These are phyloP conservation scores for Pachypsylla venusta DNA, from an alignment of 1,140 invertebrate genomes.

Conservation along the genomic window DNA sequence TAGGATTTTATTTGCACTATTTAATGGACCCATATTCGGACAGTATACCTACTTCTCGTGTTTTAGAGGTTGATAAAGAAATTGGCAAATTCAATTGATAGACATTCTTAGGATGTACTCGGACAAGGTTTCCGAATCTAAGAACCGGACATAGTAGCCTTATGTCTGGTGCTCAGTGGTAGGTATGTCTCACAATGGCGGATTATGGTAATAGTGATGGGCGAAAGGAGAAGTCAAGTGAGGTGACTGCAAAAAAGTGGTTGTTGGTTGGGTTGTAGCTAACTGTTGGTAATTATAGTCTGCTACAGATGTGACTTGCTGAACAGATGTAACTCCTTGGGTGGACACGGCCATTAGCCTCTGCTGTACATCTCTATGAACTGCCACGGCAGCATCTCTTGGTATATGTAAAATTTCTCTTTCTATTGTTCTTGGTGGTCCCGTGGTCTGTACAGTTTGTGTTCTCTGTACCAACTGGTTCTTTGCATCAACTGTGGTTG, in stretches of 20 bases:
- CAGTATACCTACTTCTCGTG: no score
- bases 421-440: not conserved
- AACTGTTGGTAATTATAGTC: not conserved
- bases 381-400: no score
- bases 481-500: slow-evolving; percentile 8
- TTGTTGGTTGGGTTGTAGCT: not conserved
- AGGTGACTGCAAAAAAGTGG: not conserved
- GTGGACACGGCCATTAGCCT: not conserved
- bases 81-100: no score
- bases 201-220: slow-evolving; percentile 7
- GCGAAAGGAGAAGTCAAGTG: not conserved
- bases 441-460: not conserved
- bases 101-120: no score
- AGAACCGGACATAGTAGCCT: no score
- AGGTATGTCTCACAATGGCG: not conserved
- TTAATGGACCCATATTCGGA: no score
- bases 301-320: not conserved
- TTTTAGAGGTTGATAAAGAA: no score
- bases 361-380: not conserved
- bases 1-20: no score
- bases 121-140: no score
- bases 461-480: slow-evolving; percentile 11
- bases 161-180: not conserved
- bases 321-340: not conserved
- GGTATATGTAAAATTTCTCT: not conserved